These are phyloP conservation scores for Drosophila paranaensis DNA, from an alignment of 2,888 invertebrate genomes.

Conservation along the genomic window DNA sequence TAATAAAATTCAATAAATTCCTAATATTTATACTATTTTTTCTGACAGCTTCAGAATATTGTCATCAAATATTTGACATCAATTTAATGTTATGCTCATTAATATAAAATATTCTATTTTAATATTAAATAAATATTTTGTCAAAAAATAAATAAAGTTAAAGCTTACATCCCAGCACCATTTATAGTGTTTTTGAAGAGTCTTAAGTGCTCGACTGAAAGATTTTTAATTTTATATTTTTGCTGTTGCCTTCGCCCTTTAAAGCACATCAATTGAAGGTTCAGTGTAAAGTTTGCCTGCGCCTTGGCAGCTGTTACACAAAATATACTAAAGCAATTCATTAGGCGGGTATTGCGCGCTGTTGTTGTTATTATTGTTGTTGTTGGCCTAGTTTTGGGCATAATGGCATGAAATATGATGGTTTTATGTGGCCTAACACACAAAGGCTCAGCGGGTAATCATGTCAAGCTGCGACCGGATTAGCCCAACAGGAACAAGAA, in stretches of 20 bases:
- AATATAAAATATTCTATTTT: too few species aligned
- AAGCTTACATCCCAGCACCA: too few species aligned
- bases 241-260: constrained; percentile 17
- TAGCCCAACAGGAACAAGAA: constrained; percentile 56
- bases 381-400: constrained; percentile 68
- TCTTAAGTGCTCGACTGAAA: constrained; percentile 7
- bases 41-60: too few species aligned
- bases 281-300: constrained; percentile 72
- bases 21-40: too few species aligned
- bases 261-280: neutral
- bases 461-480: constrained; percentile 56
- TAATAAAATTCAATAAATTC: too few species aligned
- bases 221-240: constrained; percentile 23
- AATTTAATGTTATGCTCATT: too few species aligned
- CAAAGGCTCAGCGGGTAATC: constrained; percentile 71
- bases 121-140: too few species aligned
- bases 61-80: too few species aligned
- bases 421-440: constrained; percentile 59
- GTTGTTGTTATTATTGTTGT: constrained; percentile 23
- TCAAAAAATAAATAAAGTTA: too few species aligned
- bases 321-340: constrained; percentile 69
- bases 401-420: constrained; percentile 76
- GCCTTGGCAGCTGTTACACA: constrained; percentile 56
- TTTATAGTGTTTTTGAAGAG: too few species aligned
- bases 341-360: constrained; percentile 61